phyloP scores from a whole-genome alignment of 1,140 invertebrate species.

The Lamellibrachia luymesi region DNA sequence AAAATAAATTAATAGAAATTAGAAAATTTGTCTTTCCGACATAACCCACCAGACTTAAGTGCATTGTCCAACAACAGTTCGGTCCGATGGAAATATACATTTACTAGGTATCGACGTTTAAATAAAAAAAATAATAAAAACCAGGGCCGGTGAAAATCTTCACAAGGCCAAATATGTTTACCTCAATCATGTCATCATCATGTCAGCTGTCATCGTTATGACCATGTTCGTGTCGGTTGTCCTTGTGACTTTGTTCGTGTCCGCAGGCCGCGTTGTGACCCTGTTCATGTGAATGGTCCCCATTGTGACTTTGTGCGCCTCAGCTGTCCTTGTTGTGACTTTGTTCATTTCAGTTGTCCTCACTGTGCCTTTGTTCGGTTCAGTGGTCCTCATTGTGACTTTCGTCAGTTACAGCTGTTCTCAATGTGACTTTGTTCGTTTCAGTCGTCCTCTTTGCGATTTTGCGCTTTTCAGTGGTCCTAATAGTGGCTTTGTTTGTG shows the following conservation, averaged over 20 bases:
- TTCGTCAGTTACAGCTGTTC: no score
- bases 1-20: not conserved
- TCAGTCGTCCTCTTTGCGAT: not conserved
- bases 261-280: not conserved
- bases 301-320: not conserved
- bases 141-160: not conserved
- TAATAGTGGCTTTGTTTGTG: not conserved
- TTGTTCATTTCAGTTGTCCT: not conserved
- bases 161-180: not conserved
- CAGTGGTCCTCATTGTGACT: not conserved
- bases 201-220: not conserved
- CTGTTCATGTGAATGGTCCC: not conserved
- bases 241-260: no score
- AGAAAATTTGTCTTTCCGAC: not conserved
- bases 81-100: not conserved
- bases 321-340: no score
- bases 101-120: not conserved
- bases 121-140: not conserved
- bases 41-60: not conserved
- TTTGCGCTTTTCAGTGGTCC: not conserved
- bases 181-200: not conserved
- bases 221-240: not conserved
- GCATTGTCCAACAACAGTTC: not conserved
- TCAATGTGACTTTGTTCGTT: not conserved
- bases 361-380: not conserved